Conservation (phyloP, 1,140 invertebrate species). For the Ceratoteleas bidentatus region DNA sequence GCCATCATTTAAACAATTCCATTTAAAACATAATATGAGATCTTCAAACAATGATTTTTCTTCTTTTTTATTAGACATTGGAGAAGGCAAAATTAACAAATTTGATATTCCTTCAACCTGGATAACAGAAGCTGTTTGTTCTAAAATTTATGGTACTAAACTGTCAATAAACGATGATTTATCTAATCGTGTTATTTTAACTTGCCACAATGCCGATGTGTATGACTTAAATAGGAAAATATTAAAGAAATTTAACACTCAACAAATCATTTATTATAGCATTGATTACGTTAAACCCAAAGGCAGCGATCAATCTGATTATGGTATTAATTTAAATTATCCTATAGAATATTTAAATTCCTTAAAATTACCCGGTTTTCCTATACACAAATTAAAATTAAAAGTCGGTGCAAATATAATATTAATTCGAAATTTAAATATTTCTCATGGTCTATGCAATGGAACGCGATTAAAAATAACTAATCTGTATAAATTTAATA, state of each 20-base stretch:
- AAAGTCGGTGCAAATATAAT: conserved; percentile 29
- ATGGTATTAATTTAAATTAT: conserved; percentile 17
- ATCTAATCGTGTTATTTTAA: not conserved
- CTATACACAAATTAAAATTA: conserved; percentile 41
- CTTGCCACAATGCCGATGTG: conserved; percentile 5
- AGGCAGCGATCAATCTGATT: conserved; percentile 18
- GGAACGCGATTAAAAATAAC: not conserved
- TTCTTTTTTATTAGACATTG: too few species aligned
- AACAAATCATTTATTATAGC: too few species aligned
- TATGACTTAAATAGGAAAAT: not conserved
- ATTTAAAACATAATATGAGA: conserved; percentile 18
- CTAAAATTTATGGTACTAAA: conserved; percentile 8
- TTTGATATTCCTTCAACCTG: conserved; percentile 10
- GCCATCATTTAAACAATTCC: not conserved
- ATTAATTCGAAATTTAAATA: conserved; percentile 45
- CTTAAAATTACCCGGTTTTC: conserved; percentile 33
- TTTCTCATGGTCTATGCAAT: conserved; percentile 31
- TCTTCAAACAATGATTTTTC: not conserved
- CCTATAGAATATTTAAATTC: conserved; percentile 43
- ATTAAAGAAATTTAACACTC: conserved; percentile 15
- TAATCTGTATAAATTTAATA: not conserved
- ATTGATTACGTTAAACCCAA: conserved; percentile 24
- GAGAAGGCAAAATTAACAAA: too few species aligned
- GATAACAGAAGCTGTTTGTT: conserved; percentile 5
- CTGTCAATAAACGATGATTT: conserved; percentile 2